phyloP scores from a whole-genome alignment of 2,888 invertebrate species.

The Tupiocoris notatus region DNA sequence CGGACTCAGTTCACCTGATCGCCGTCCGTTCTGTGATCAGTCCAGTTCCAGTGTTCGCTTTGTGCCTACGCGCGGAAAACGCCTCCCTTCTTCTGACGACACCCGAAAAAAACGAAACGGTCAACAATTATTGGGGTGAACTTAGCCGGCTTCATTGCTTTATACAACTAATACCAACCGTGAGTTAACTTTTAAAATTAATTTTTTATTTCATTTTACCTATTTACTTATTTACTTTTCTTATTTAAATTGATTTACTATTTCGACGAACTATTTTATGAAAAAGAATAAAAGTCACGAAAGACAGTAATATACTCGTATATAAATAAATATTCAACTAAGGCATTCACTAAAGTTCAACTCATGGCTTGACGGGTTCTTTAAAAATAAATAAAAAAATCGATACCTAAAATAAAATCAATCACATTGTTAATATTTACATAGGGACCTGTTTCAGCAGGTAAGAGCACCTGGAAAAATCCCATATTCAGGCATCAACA shows the following conservation, averaged over 20 bases:
- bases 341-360: too few species aligned
- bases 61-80: constrained; percentile 32
- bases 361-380: too few species aligned
- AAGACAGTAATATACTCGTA: too few species aligned
- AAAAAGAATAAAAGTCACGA: too few species aligned
- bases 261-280: too few species aligned
- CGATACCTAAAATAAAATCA: too few species aligned
- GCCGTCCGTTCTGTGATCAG: not conserved
- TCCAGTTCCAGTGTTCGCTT: not conserved
- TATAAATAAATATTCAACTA: too few species aligned
- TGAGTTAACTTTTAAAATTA: not conserved
- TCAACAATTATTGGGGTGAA: not conserved
- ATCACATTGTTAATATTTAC: too few species aligned
- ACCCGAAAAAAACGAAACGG: not conserved
- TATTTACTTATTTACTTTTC: not conserved
- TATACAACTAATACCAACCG: not conserved
- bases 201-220: not conserved
- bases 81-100: not conserved
- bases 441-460: too few species aligned
- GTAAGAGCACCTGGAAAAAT: too few species aligned
- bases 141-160: not conserved
- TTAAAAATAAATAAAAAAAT: too few species aligned
- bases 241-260: not conserved
- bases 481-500: too few species aligned
- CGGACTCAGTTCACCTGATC: not conserved